phyloP scores from a whole-genome alignment of 1,140 invertebrate species.

The Limonius californicus region DNA sequence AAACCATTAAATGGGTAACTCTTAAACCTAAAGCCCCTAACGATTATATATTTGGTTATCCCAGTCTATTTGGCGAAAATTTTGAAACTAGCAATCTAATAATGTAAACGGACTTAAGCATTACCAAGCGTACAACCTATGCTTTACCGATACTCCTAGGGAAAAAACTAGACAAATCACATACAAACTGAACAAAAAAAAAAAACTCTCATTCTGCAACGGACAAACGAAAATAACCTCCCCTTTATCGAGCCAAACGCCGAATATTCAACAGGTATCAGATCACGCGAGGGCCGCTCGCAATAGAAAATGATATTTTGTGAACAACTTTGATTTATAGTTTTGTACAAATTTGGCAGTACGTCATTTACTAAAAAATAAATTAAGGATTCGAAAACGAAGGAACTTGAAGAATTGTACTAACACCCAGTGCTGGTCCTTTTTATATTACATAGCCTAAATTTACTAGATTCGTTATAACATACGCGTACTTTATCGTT shows the following conservation, averaged over 20 bases:
- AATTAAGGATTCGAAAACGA: not conserved
- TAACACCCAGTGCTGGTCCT: conserved; percentile 7
- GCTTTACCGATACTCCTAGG: not conserved
- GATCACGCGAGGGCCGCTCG: no score
- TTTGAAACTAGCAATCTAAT: not conserved
- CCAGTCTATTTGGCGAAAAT: conserved; percentile 33
- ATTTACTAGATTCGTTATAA: conserved; percentile 4
- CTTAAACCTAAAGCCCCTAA: conserved; percentile 28
- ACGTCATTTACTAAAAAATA: not conserved
- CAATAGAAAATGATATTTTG: not conserved
- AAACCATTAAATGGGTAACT: conserved; percentile 22
- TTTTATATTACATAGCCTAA: conserved; percentile 2
- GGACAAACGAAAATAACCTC: no score
- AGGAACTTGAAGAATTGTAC: conserved; percentile 10
- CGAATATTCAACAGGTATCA: no score
- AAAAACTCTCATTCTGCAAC: no score
- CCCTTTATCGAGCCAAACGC: no score
- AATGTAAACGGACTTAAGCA: not conserved
- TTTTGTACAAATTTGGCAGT: conserved; percentile 12
- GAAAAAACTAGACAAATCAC: not conserved
- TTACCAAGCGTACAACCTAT: not conserved
- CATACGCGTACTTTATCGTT: not conserved
- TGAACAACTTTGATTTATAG: not conserved
- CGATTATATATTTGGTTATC: conserved; percentile 33
- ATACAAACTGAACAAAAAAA: no score